phyloP scores from a whole-genome alignment of 1,140 invertebrate species.

The Phthorimaea operculella region DNA sequence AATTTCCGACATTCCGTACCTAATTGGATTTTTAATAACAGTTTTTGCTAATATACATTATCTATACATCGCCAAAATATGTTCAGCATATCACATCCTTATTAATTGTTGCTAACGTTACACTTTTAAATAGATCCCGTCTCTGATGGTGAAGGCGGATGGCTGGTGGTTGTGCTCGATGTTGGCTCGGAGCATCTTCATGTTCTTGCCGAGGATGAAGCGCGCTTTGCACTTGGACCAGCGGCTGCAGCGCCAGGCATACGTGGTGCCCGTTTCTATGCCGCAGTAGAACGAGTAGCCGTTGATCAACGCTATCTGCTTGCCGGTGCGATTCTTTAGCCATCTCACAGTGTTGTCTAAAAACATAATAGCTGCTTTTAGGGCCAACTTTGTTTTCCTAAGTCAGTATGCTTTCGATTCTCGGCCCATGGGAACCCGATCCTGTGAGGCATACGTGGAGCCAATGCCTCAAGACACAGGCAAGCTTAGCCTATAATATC shows the following conservation, averaged over 20 bases:
- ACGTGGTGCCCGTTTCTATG: slow-evolving; percentile 8
- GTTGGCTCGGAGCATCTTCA: slow-evolving; percentile 9
- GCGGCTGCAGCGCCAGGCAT: slow-evolving; percentile 24
- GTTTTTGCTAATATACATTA: no score
- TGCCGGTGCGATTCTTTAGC: slow-evolving; percentile 17
- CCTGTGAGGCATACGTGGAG: no score
- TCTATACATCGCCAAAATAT: no score
- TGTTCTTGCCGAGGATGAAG: slow-evolving; percentile 4
- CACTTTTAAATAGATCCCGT: slow-evolving; percentile 23
- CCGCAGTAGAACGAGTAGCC: slow-evolving; percentile 27
- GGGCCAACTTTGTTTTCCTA: no score
- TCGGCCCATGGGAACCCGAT: no score
- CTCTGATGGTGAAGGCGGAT: slow-evolving; percentile 15
- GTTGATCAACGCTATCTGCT: slow-evolving; percentile 20
- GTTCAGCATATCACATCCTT: no score
- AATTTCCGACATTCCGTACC: no score
- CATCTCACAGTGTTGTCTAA: slow-evolving; percentile 17
- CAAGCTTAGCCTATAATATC: no score
- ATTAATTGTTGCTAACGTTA: slow-evolving; percentile 1
- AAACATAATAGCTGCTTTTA: background rate
- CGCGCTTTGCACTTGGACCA: slow-evolving; percentile 15
- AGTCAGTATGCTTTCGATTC: no score
- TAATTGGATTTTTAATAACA: no score
- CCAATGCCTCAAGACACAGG: no score
- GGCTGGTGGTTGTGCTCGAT: slow-evolving; percentile 17